These are phyloP conservation scores for Neogale vison DNA, from an alignment of 2,113 vertebrate genomes.

Conservation along the genomic window DNA sequence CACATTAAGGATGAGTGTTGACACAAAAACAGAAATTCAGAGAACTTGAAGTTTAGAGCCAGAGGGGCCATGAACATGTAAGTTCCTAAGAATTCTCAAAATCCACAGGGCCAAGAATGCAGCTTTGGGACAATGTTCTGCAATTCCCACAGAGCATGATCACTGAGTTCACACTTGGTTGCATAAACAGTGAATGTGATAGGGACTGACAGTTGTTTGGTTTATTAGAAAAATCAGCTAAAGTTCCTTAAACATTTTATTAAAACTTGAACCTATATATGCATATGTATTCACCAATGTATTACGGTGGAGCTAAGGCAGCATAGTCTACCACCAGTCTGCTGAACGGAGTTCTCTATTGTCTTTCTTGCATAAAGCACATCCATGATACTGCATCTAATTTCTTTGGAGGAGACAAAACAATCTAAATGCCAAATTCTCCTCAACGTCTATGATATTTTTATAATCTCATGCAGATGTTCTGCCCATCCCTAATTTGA, in stretches of 20 bases:
- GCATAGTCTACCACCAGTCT: neutral
- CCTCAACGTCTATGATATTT: neutral
- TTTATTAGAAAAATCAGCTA: neutral
- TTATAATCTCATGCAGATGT: slow-evolving; percentile 21
- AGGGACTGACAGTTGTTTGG: neutral
- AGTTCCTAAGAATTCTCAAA: neutral
- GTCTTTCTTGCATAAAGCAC: neutral
- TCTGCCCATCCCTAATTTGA: slow-evolving; percentile 19
- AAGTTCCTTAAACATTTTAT: neutral
- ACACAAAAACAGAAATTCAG: neutral
- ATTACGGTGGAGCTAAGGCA: neutral
- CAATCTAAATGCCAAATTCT: slow-evolving; percentile 18
- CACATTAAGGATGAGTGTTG: neutral
- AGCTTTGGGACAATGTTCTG: neutral
- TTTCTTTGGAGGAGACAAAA: neutral
- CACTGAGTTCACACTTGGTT: neutral
- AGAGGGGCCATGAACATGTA: neutral
- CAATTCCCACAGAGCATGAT: neutral
- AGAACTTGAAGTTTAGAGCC: neutral
- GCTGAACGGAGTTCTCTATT: neutral
- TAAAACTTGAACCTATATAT: neutral
- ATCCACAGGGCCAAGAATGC: neutral
- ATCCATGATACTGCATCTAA: neutral
- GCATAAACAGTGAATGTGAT: neutral
- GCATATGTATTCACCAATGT: neutral